Base-by-base conservation (phyloP, 2,888 invertebrate species). In the Sympetrum striolatum region DNA sequence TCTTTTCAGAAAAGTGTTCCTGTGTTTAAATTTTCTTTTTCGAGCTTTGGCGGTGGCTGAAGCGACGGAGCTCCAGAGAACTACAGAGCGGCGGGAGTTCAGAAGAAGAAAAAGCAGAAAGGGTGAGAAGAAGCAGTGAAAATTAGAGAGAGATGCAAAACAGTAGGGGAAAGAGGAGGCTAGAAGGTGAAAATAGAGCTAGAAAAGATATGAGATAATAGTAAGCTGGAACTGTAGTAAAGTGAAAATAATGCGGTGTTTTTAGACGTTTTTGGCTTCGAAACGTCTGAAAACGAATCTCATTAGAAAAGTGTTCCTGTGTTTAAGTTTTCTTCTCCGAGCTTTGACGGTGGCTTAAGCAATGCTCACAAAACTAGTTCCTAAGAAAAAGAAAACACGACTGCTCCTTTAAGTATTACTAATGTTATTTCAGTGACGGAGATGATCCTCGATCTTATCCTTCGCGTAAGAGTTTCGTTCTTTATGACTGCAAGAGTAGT, bases 261-360 rank as follows among this genome's bases (percentile, higher is more conserved):
- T n/a, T n/a, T n/a, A n/a, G n/a, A n/a, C n/a, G n/a, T n/a, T n/a
- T n/a, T n/a, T n/a, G 6, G 73, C 31, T 10, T 73, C 73, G 25
- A 25, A 73, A 31, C 73, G 31, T 73, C 25, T 73, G 73, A 64
- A 64, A 64, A 64, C 25, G 44, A 73, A 31, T 73, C 86, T 86
- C 60, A 15, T 86, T 64, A 58, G 35, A 39, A 86, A 86, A 60
- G 86, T 86, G 86, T 86, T 86, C 86, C 86, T 86, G 86, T 86
- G 81, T 53, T 82, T 82, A 53, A 53, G 53, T 53, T 53, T 73
- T 73, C 31, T 73, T 73, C 25, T 31, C 31, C 31, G 14, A 73
- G 14, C 73, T 18, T 35, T 86, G 86, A 86, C 14, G n/a, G 39
- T 37, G 2, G 39, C 58, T 18, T 58, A 82, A 31, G 58, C 60